Evolutionary conservation across 2,888 invertebrate species (phyloP).

Genomic region (Meiosimyza platycephala): DNA sequence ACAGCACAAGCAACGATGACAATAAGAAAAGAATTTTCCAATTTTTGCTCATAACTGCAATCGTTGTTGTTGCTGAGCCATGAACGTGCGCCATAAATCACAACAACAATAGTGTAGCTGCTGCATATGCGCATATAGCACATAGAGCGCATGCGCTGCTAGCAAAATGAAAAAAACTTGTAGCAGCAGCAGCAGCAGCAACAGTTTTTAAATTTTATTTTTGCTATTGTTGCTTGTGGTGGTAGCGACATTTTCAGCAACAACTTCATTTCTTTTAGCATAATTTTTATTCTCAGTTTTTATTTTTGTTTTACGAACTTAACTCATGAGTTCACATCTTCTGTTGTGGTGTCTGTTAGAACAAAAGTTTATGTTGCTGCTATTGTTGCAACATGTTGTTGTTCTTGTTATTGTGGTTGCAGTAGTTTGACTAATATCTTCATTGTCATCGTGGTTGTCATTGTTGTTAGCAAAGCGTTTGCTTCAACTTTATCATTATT

Average conservation of each 20-base stretch:
- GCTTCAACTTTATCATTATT: slow-evolving; percentile 10
- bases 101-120: slow-evolving; percentile 45
- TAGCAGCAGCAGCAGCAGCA: slow-evolving; percentile 10
- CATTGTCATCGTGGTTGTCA: neutral
- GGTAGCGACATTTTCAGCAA: slow-evolving; percentile 17
- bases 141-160: neutral
- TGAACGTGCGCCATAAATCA: slow-evolving; percentile 53
- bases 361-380: slow-evolving; percentile 10
- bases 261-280: slow-evolving; percentile 25
- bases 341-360: slow-evolving; percentile 2
- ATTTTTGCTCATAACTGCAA: slow-evolving; percentile 27
- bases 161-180: slow-evolving; percentile 1
- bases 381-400: slow-evolving; percentile 1
- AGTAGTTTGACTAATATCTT: slow-evolving; percentile 13
- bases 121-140: neutral
- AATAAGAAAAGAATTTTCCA: slow-evolving; percentile 30
- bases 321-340: slow-evolving; percentile 11
- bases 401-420: neutral
- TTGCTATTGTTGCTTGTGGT: slow-evolving; percentile 3
- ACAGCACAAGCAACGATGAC: neutral
- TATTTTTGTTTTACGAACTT: neutral
- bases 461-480: slow-evolving; percentile 4
- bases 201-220: slow-evolving; percentile 7
- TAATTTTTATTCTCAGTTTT: neutral
- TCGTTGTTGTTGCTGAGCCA: slow-evolving; percentile 36